Evolutionary conservation across 2,888 invertebrate genomes (phyloP), one percentile per base, ranked within the genome.

Genomic region (Caenorhabditis panamensis): DNA sequence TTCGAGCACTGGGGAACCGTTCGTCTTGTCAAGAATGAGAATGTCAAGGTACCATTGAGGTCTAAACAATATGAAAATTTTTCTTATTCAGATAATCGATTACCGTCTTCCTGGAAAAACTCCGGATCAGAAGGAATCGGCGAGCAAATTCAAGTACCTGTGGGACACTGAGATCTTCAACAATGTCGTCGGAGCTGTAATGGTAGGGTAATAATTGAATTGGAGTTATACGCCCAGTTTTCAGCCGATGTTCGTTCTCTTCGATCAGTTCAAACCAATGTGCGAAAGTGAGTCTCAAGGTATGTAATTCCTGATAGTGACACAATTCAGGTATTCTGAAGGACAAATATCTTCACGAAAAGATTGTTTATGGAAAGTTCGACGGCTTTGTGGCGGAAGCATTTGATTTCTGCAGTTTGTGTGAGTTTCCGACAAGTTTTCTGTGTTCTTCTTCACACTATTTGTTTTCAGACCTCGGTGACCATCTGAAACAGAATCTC

Each of bases 401-500:
- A 2, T 59, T 59, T 16, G 59, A 59, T 37, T 59, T 59, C n/a
- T 41, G 37, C 37, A 24, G 59, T 41, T 37, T 59, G 1, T 59
- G 59, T 59, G n/a, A 59, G 59, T 13, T 4, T 18, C 6, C n/a
- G n/a, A n/a, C n/a, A n/a, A 4, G 37, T 8, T 9, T 8, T 18
- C 8, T 6, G 20, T 31, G 4, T 31, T 5, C 20, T 20, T 5
- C 13, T 2, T 4, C 2, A 49, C 20, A 51, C 18, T 11, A 24
- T 3, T 2, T 13, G 1, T 2, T 59, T 59, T 8, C 59, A 59
- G 59, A 37, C 13, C 59, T 59, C 9, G 59, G 37, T 20, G 59
- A 59, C 16, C 59, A 59, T 41, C 59, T 59, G 13, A 59, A 59
- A 13, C 20, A 37, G 24, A 59, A 59, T 9, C 18, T 37, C 13